These are phyloP conservation scores for Bungarus multicinctus DNA, from an alignment of 2,113 vertebrate genomes.

Conservation along the genomic window DNA sequence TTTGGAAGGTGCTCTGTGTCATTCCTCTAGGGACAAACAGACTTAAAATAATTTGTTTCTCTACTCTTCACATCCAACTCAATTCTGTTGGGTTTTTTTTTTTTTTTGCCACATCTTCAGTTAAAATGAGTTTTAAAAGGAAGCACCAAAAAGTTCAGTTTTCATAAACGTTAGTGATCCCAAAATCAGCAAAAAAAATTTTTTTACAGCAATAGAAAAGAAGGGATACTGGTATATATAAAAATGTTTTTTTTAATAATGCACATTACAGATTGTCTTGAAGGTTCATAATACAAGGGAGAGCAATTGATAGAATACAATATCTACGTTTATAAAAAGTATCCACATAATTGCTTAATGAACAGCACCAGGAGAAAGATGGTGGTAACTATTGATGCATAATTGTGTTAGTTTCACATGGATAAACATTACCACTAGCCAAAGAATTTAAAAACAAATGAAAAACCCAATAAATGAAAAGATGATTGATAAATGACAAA, in stretches of 20 bases:
- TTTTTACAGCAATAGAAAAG: neutral
- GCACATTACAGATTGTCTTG: neutral
- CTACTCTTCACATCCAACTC: neutral
- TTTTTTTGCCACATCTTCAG: conserved; percentile 29
- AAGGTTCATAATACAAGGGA: neutral
- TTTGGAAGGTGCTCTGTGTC: neutral
- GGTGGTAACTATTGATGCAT: neutral
- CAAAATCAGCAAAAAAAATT: neutral
- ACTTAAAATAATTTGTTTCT: neutral
- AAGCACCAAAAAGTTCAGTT: neutral
- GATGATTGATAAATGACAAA: neutral
- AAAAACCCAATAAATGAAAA: neutral
- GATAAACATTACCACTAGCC: neutral
- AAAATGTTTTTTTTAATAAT: no score
- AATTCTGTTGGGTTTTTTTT: neutral
- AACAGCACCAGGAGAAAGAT: neutral
- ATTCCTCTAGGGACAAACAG: neutral
- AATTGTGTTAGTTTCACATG: neutral
- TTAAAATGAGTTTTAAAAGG: conserved; percentile 13
- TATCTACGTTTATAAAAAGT: neutral
- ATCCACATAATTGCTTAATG: neutral
- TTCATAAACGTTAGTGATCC: neutral
- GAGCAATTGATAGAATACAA: neutral
- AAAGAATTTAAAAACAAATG: neutral
- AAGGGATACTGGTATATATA: neutral